Conservation (phyloP, 2,797 vertebrate species). For the Labroides dimidiatus region DNA sequence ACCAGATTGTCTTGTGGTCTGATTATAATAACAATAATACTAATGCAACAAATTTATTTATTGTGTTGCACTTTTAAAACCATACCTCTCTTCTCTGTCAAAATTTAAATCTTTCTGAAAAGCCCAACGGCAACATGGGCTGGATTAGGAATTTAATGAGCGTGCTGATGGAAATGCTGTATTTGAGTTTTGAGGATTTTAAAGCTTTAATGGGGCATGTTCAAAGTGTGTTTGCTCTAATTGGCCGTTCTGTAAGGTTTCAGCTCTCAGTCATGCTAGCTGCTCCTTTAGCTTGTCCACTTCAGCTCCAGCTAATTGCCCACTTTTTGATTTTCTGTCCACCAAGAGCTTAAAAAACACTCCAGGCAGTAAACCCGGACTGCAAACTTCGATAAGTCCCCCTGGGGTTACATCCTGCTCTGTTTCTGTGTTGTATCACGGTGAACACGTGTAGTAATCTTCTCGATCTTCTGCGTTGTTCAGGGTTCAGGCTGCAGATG, state of each 20-base stretch:
- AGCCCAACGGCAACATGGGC: neutral
- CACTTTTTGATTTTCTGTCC: conserved; percentile 10
- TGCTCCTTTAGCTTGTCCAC: neutral
- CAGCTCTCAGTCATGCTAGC: conserved; percentile 3
- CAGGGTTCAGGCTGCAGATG: conserved; percentile 1
- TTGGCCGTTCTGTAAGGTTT: conserved; percentile 12
- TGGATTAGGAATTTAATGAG: neutral
- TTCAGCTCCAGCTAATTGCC: conserved; percentile 26
- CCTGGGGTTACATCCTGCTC: neutral
- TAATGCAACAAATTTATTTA: too few species aligned
- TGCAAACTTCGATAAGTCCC: conserved; percentile 7
- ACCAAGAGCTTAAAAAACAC: conserved; percentile 4
- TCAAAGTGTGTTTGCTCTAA: conserved; percentile 10
- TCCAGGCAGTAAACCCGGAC: neutral
- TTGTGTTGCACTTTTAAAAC: neutral
- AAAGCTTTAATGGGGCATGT: neutral
- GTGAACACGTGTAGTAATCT: neutral
- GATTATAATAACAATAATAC: too few species aligned
- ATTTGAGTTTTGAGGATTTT: neutral
- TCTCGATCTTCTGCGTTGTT: neutral
- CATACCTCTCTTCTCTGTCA: neutral
- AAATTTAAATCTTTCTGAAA: neutral
- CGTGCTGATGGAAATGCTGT: neutral
- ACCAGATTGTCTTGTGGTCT: too few species aligned
- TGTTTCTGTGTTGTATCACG: neutral